These are phyloP conservation scores for Nipponacmea schrenckii DNA, from an alignment of 2,888 invertebrate species.

Conservation along the genomic window DNA sequence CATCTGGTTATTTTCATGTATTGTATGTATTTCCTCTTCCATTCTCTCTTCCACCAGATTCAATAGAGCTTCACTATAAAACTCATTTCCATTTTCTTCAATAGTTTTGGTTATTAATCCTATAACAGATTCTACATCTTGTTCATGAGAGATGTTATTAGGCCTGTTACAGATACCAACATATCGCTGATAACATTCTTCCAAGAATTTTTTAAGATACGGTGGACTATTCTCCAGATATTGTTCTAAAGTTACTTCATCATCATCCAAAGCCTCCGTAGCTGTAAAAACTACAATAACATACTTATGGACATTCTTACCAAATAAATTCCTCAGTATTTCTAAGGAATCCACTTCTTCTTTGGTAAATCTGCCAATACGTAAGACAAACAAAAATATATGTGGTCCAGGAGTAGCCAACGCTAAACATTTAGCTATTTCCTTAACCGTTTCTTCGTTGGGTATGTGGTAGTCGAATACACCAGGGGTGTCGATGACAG, in stretches of 20 bases:
- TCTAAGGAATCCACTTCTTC: constrained; percentile 12
- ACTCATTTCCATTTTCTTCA: too few species aligned
- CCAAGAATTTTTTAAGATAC: not conserved
- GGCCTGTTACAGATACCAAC: constrained; percentile 3
- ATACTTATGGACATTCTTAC: not conserved
- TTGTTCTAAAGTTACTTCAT: constrained; percentile 2
- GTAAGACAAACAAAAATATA: constrained; percentile 13
- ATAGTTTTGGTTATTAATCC: too few species aligned
- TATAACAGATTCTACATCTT: too few species aligned
- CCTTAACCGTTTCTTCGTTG: constrained; percentile 5
- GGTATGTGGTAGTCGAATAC: constrained; percentile 6
- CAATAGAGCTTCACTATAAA: too few species aligned
- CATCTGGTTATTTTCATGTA: too few species aligned
- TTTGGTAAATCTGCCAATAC: constrained; percentile 12
- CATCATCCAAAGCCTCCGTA: constrained; percentile 2
- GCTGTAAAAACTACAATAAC: constrained; percentile 13
- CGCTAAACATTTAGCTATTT: constrained; percentile 15
- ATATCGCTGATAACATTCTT: not conserved
- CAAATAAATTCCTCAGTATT: constrained; percentile 11
- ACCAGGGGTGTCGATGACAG: constrained; percentile 13
- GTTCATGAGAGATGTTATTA: too few species aligned
- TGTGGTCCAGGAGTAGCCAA: constrained; percentile 17
- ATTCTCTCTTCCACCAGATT: too few species aligned
- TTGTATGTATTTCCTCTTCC: too few species aligned
- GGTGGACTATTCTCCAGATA: not conserved